Evolutionary conservation across 1,140 invertebrate genomes (phyloP), one percentile per base, ranked within the genome.

Genomic region (Platorchestia sp.): DNA sequence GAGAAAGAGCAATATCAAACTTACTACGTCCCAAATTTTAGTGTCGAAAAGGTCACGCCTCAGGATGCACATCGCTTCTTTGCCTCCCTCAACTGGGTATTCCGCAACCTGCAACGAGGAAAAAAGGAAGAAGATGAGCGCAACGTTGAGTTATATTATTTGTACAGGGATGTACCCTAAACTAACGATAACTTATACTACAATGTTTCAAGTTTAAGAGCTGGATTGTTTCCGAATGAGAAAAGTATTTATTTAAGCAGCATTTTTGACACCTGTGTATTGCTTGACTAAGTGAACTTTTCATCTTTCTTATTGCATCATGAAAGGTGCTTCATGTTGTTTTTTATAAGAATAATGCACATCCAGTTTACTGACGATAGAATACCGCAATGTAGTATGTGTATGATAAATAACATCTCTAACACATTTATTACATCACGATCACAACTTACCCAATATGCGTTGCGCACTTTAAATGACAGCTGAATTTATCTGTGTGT

Each of bases 1-100:
- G 0, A 97, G 87, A 93, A 97, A 97, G 10, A 96, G 97, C 7
- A 97, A 95, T 0, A 96, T 96, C 44, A 97, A 96, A 86, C 97
- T 97, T 22, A 97, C 96, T 36, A 96, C 95, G 95, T 97, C 97
- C 96, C 97, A 97, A 36, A 96, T 96, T 95, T 96, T 96, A 6
- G 97, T 96, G 95, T 97, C 96, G 86, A 97, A 97, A 45, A 96
- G 96, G 36, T 96, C 96, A 7, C 97, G 86, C 47, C 96, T 95
- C 51, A 97, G 95, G 47, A 97, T 95, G 90, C 97, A 97, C 51
- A 97, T 96, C 22, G 96, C 96, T 95, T 96, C 96, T 41, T 95
- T 95, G 14, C 96, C 96, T n/a, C 95, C 96, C 51, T 95, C 96
- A n/a, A 96, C 95, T n/a, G 96, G 96, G 86, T 96, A 96, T 40